Conservation (phyloP, 2,113 vertebrate species). For the Hippocampus mohnikei region DNA sequence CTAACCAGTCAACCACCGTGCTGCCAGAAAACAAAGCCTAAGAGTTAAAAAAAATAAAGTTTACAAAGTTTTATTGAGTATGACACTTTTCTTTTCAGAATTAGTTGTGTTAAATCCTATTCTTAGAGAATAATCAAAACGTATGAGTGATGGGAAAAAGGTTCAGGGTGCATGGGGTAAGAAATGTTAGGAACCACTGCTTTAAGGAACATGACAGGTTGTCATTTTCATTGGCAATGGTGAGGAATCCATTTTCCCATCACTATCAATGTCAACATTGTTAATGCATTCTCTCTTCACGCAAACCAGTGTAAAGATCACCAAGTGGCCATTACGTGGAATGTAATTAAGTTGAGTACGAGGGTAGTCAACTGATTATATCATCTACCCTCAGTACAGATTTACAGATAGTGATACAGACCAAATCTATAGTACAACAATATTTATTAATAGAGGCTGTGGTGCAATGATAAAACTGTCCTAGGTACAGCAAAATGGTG, state of each 20-base stretch:
- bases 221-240: slow-evolving; percentile 49
- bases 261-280: slow-evolving; percentile 42
- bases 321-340: slow-evolving; percentile 21
- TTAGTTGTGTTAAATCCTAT: too few relatives aligned
- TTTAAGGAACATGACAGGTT: slow-evolving; percentile 47
- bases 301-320: neutral
- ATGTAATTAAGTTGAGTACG: slow-evolving; percentile 26
- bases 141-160: too few relatives aligned
- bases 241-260: slow-evolving; percentile 51
- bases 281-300: slow-evolving; percentile 22
- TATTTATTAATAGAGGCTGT: slow-evolving; percentile 18
- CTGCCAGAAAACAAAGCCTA: too few relatives aligned
- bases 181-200: too few relatives aligned
- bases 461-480: slow-evolving; percentile 30
- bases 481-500: neutral
- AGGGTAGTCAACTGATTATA: neutral
- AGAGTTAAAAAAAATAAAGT: too few relatives aligned
- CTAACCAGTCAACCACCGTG: too few relatives aligned
- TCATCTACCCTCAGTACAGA: slow-evolving; percentile 37
- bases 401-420: slow-evolving; percentile 5
- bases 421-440: neutral
- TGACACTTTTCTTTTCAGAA: too few relatives aligned
- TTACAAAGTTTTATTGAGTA: too few relatives aligned
- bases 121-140: too few relatives aligned
- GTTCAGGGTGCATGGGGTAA: too few relatives aligned